phyloP scores from a whole-genome alignment of 2,888 invertebrate species.

The Atrina japonica region DNA sequence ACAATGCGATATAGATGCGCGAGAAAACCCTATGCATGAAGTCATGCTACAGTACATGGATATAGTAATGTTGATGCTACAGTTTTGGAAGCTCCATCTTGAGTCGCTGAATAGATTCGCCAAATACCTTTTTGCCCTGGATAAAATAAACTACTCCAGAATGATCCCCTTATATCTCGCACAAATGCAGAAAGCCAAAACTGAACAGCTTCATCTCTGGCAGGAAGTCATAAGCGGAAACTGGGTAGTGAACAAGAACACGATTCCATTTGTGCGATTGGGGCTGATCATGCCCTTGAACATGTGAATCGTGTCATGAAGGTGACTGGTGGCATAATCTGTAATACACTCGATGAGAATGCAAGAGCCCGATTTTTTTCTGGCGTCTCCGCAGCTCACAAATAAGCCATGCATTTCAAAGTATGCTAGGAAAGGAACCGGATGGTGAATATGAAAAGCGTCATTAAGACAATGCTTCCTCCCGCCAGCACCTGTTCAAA shows the following conservation, averaged over 20 bases:
- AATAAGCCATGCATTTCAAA: background rate
- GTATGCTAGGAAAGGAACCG: background rate
- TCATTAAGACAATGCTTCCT: background rate
- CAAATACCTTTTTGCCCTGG: slow-evolving; percentile 28
- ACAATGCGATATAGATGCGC: background rate
- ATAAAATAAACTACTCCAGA: slow-evolving; percentile 24
- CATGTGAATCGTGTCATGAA: slow-evolving; percentile 30
- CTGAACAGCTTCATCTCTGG: background rate
- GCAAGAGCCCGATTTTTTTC: slow-evolving; percentile 17
- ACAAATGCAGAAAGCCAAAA: slow-evolving; percentile 13
- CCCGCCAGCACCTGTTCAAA: background rate
- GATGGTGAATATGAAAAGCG: background rate
- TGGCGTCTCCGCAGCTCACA: slow-evolving; percentile 8
- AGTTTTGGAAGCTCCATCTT: slow-evolving; percentile 24
- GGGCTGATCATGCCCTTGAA: slow-evolving; percentile 25
- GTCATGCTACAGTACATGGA: slow-evolving; percentile 12
- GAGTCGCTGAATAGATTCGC: slow-evolving; percentile 7
- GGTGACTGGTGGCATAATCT: slow-evolving; percentile 23
- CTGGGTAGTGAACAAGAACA: slow-evolving; percentile 21
- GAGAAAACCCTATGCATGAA: background rate
- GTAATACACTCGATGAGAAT: slow-evolving; percentile 18
- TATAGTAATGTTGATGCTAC: slow-evolving; percentile 5
- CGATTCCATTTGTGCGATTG: slow-evolving; percentile 26
- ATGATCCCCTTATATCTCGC: slow-evolving; percentile 28
- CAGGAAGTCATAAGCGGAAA: slow-evolving; percentile 15